A percentile compares a stretch with the other conserved stretches of the same genome.
Evolutionary conservation across 2,113 vertebrate genomes (phyloP).

Genomic region (Ranitomeya imitator): DNA sequence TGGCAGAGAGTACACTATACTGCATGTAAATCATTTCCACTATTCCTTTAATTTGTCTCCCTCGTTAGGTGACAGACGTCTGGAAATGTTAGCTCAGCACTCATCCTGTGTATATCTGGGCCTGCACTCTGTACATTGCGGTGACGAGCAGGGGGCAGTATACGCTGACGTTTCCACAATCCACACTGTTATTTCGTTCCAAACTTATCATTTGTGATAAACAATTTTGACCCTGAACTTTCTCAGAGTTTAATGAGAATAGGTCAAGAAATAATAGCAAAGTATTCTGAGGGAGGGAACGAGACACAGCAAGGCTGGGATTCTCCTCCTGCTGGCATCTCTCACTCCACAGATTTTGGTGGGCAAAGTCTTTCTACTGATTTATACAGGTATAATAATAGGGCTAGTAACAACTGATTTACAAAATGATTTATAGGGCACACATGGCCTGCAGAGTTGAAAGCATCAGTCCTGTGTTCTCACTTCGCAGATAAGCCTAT

Average conservation of each 20-base stretch:
- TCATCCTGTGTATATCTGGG: neutral
- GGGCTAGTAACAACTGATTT: neutral
- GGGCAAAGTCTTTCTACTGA: neutral
- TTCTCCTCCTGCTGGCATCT: conserved; percentile 1
- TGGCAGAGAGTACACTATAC: too few species aligned
- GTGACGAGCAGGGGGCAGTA: neutral
- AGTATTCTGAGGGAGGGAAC: neutral
- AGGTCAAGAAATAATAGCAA: conserved; percentile 35
- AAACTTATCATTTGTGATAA: conserved; percentile 26
- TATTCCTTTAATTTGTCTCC: neutral
- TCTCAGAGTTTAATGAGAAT: conserved; percentile 42
- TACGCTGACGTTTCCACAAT: conserved; percentile 2
- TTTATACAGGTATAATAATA: neutral
- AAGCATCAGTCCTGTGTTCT: neutral
- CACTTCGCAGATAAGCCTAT: too few species aligned
- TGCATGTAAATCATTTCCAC: neutral
- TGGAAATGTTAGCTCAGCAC: neutral
- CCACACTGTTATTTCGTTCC: conserved; percentile 13
- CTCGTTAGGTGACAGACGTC: neutral
- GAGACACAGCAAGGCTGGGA: conserved; percentile 1
- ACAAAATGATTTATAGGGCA: neutral
- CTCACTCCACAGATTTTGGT: neutral
- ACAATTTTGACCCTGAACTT: conserved; percentile 50
- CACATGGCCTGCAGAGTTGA: neutral
- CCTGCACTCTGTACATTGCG: neutral